Conservation (phyloP, 2,888 invertebrate species). For the Acanthosepion lycidas region DNA sequence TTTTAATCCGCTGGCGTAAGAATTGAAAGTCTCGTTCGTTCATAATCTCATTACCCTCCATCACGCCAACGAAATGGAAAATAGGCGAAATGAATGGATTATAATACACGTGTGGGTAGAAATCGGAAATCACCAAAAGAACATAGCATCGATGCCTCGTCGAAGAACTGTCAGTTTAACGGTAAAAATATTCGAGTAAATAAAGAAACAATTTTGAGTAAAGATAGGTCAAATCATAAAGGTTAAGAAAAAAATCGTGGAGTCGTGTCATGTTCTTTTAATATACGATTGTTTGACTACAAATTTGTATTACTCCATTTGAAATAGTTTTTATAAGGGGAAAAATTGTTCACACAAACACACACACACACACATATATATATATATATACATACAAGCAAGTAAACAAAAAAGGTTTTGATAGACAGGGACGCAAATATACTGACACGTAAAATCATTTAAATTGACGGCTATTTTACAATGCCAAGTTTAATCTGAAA, state of each 20-base stretch:
- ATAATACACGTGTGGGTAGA: background rate
- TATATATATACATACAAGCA: fast-evolving
- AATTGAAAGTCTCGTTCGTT: background rate
- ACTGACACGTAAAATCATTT: background rate
- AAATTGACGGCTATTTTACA: background rate
- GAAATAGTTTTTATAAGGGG: background rate
- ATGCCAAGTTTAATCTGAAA: background rate
- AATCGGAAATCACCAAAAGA: background rate
- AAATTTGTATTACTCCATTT: background rate
- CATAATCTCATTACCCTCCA: background rate
- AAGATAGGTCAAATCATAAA: background rate
- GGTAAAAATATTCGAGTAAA: background rate
- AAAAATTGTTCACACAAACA: background rate
- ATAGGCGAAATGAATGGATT: background rate
- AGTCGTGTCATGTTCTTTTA: background rate
- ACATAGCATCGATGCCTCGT: background rate
- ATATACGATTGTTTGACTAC: background rate
- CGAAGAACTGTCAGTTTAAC: background rate
- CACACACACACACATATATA: background rate
- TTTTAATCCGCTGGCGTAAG: conserved; percentile 33
- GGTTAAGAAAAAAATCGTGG: background rate
- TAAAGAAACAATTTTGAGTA: background rate
- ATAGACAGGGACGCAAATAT: background rate
- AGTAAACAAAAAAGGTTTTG: background rate
- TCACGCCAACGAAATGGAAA: background rate